Conservation (phyloP, 2,888 invertebrate species). For the Helleia helle region DNA sequence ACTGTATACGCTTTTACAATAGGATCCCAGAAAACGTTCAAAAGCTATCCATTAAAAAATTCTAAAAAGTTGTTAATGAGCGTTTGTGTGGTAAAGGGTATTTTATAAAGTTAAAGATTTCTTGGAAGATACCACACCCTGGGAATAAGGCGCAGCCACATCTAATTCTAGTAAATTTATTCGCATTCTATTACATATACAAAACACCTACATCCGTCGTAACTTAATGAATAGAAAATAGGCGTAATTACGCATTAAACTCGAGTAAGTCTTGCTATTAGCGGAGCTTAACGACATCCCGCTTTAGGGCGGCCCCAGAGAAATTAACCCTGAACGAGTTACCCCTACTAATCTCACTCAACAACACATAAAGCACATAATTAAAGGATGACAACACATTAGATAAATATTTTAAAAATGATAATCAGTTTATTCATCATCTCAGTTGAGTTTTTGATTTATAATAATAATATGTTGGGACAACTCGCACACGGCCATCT, state of each 20-base stretch:
- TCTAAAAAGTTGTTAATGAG: no score
- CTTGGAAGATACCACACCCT: no score
- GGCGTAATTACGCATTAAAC: conserved; percentile 26
- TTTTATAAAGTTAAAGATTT: no score
- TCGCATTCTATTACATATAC: background rate
- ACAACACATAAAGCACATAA: conserved; percentile 9
- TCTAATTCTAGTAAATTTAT: conserved; percentile 1
- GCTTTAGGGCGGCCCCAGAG: conserved; percentile 24
- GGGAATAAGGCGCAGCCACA: background rate
- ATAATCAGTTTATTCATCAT: no score
- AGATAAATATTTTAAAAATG: no score
- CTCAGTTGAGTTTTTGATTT: no score
- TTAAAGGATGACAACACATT: conserved; percentile 5
- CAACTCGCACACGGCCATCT: no score
- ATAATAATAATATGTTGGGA: no score
- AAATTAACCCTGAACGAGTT: conserved; percentile 24
- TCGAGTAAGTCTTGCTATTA: conserved; percentile 27
- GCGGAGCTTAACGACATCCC: conserved; percentile 28
- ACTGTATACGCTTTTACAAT: no score
- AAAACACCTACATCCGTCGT: conserved; percentile 14
- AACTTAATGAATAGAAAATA: conserved; percentile 22
- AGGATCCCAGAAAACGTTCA: no score
- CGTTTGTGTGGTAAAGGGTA: no score
- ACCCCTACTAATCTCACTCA: conserved; percentile 15
- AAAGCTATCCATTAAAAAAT: no score